Evolutionary conservation across 2,888 invertebrate genomes (phyloP), one percentile per base, ranked within the genome.

Genomic region (Crocallis elinguaria): DNA sequence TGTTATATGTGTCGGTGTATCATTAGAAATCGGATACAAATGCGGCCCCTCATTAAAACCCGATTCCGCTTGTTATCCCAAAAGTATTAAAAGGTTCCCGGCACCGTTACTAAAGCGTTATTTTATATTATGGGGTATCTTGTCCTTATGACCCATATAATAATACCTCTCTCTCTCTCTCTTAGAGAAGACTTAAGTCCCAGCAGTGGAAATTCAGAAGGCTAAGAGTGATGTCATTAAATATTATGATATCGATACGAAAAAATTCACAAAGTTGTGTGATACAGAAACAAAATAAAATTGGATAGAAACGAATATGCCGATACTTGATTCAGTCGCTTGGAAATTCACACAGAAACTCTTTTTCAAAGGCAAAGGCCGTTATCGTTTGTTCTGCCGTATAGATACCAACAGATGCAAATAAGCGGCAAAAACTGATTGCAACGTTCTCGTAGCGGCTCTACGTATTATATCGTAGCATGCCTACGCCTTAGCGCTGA

Each of bases 391-490:
- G 33, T 50, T 33, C 25, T 27, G 33, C 27, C 43, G 13, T 13
- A 13, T 32, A 17, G 4, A 17, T 32, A 33, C 19, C 2, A 19
- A 14, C 13, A 23, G 29, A 37, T 12, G 32, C 23, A 44, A 49
- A 27, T 23, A 33, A 30, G 12, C 27, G 17, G 29, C 35, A 36
- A 16, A 50, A 50, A 41, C 33, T 21, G 29, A 42, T 42, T 42
- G 29, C 9, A 4, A 49, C 37, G 11, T 25, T 13, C 21, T 14
- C 49, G 44, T 49, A 49, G 32, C 37, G n/a, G 32, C 21, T 21
- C 44, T 54, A 44, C 41, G 35, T 21, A 42, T 30, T 16, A n/a
- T n/a, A n/a, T 35, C 38, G 54, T 48, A 57, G 57, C 57, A 46
- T 12, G 14, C n/a, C 54, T 49, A 50, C 56, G 46, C 11, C 50